Percentiles rank a stretch among this genome's conserved stretches.
Conservation (phyloP, 2,797 vertebrate genomes). For the Sebastolobus alascanus region DNA sequence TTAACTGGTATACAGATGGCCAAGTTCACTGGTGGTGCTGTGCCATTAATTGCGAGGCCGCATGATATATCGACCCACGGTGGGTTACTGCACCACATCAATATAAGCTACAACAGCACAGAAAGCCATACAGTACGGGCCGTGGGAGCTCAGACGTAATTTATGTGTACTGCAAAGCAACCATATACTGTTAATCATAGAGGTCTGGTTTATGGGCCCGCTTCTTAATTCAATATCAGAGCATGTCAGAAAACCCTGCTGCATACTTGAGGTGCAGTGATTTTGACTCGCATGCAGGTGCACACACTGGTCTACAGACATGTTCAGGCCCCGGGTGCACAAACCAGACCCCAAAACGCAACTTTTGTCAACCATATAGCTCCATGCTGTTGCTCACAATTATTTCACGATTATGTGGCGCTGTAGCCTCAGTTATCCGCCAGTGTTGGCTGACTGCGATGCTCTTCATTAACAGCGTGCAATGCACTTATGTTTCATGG, state of each 20-base stretch:
- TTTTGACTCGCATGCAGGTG: not conserved
- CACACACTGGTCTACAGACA: not conserved
- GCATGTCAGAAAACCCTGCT: slow-evolving; percentile 9
- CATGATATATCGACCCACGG: slow-evolving; percentile 78
- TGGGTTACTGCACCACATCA: slow-evolving; percentile 79
- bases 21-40: slow-evolving; percentile 71
- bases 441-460: slow-evolving; percentile 57
- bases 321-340: slow-evolving; percentile 7
- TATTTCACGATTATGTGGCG: slow-evolving; percentile 68
- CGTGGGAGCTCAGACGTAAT: slow-evolving; percentile 37
- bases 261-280: not conserved
- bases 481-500: slow-evolving; percentile 75
- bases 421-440: slow-evolving; percentile 55
- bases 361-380: slow-evolving; percentile 21
- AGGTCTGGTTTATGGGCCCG: slow-evolving; percentile 6
- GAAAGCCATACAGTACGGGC: slow-evolving; percentile 53
- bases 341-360: not conserved
- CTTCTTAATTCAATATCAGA: slow-evolving; percentile 28
- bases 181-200: slow-evolving; percentile 47
- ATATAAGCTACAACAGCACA: slow-evolving; percentile 70
- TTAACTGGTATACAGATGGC: slow-evolving; percentile 69
- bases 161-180: slow-evolving; percentile 54
- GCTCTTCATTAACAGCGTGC: slow-evolving; percentile 78
- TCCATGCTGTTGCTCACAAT: slow-evolving; percentile 57
- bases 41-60: slow-evolving; percentile 78